phyloP scores from a whole-genome alignment of 2,888 invertebrate genomes.

The Cybosia mesomella region DNA sequence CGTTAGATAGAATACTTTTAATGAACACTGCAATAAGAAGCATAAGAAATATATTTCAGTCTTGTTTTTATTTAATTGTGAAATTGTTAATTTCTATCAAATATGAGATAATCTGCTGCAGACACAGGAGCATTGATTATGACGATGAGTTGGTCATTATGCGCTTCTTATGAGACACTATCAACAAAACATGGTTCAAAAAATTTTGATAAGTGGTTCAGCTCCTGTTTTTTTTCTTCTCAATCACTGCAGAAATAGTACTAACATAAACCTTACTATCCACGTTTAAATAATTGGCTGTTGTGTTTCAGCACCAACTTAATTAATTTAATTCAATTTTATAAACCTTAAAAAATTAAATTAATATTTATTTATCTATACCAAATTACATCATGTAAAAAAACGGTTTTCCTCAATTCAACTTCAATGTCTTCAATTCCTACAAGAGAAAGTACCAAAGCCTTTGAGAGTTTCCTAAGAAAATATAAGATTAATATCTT shows the following conservation, averaged over 20 bases:
- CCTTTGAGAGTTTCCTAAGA: conserved; percentile 28
- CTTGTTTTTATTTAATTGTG: not conserved
- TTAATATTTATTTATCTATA: not conserved
- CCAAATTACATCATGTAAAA: not conserved
- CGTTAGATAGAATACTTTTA: not conserved
- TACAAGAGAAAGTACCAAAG: not conserved
- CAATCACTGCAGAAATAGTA: no score
- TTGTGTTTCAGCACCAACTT: not conserved
- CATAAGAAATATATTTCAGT: not conserved
- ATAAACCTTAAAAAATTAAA: not conserved
- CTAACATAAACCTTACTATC: no score
- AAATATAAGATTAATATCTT: conserved; percentile 47
- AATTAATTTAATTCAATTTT: not conserved
- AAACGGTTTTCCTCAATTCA: not conserved
- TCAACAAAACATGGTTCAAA: no score
- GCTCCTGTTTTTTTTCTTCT: no score
- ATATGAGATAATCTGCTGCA: not conserved
- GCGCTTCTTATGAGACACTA: no score
- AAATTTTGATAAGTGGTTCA: no score
- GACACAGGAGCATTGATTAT: no score
- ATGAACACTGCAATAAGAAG: not conserved
- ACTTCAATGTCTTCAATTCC: not conserved
- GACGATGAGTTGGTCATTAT: no score
- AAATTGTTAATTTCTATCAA: not conserved
- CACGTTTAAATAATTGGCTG: not conserved